phyloP scores from a whole-genome alignment of 2,113 vertebrate species.

The Etheostoma spectabile region DNA sequence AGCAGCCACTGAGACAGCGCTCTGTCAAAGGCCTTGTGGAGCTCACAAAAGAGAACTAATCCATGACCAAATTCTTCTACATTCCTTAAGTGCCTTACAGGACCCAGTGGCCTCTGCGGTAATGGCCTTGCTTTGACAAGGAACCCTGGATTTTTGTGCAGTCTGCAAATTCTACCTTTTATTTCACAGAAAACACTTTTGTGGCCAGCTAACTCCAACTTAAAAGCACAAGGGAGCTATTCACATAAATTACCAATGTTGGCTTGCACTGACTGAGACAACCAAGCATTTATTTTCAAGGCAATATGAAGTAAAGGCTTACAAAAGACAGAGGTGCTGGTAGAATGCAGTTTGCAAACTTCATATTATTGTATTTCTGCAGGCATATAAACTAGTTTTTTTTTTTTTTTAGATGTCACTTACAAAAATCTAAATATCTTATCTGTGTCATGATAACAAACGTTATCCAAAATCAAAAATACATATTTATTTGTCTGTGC shows the following conservation, averaged over 20 bases:
- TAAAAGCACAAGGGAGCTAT: constrained; percentile 52
- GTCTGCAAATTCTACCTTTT: constrained; percentile 47
- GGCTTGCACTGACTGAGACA: neutral
- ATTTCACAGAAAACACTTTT: constrained; percentile 46
- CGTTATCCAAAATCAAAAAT: no score
- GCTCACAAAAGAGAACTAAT: constrained; percentile 67
- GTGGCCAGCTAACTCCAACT: constrained; percentile 44
- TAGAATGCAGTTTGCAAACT: neutral
- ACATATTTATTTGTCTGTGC: no score
- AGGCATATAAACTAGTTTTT: neutral
- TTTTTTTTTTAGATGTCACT: neutral
- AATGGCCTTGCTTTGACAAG: constrained; percentile 31
- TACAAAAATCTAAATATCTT: neutral
- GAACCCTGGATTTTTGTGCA: constrained; percentile 20
- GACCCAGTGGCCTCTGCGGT: constrained; percentile 42
- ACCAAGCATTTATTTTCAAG: neutral
- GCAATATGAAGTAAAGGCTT: neutral
- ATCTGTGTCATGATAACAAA: neutral
- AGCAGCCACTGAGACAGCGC: constrained; percentile 40
- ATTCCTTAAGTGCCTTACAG: constrained; percentile 68
- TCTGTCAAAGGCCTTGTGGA: constrained; percentile 43
- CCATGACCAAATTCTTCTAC: constrained; percentile 61
- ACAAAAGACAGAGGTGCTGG: neutral
- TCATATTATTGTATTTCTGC: neutral
- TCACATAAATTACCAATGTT: constrained; percentile 23